Evolutionary conservation across 1,140 invertebrate genomes (phyloP).

Genomic region (Trachymyrmex septentrionalis): DNA sequence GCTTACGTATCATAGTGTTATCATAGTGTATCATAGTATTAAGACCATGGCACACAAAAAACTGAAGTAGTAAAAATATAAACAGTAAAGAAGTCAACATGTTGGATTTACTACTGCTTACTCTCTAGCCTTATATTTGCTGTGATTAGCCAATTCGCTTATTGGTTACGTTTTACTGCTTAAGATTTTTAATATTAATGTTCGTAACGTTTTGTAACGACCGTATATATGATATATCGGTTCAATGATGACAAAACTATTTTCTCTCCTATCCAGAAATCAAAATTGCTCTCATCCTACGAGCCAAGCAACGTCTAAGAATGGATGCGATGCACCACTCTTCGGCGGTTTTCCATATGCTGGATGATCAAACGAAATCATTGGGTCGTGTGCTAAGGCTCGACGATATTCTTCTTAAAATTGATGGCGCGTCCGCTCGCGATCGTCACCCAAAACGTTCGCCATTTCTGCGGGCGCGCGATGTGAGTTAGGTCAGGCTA

Average conservation of each 20-base stretch:
- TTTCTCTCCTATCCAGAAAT: not conserved
- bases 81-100: no score
- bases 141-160: no score
- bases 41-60: no score
- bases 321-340: not conserved
- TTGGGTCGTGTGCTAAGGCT: slow-evolving; percentile 36
- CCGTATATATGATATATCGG: not conserved
- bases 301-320: not conserved
- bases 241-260: not conserved
- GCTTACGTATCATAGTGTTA: no score
- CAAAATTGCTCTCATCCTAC: not conserved
- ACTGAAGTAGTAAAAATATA: no score
- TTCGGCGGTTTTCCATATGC: not conserved
- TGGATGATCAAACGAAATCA: slow-evolving; percentile 74
- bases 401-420: slow-evolving; percentile 56
- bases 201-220: not conserved
- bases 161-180: no score
- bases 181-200: not conserved
- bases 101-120: no score
- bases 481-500: slow-evolving; percentile 40
- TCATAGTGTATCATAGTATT: no score
- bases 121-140: no score
- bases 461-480: slow-evolving; percentile 32
- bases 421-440: slow-evolving; percentile 63
- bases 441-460: slow-evolving; percentile 27